These are phyloP conservation scores for Toxotes lorentzi DNA, from an alignment of 2,797 vertebrate species.

Conservation along the genomic window DNA sequence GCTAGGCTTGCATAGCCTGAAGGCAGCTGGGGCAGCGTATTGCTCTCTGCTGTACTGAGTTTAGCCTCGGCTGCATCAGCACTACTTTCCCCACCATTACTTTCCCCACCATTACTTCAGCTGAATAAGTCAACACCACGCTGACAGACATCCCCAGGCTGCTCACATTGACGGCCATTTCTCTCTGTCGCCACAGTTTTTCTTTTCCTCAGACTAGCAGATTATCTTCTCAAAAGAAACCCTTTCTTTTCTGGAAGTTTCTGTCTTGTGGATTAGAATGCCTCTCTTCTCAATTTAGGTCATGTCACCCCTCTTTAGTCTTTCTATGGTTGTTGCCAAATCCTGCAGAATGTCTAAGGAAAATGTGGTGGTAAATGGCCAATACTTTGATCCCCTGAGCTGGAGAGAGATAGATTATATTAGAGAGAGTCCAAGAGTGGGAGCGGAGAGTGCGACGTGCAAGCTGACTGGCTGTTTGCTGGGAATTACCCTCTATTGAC, in stretches of 20 bases:
- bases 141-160: conserved; percentile 54
- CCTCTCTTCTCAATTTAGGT: conserved; percentile 52
- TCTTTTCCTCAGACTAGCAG: conserved; percentile 23
- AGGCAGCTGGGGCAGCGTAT: conserved; percentile 40
- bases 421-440: conserved; percentile 26
- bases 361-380: conserved; percentile 33
- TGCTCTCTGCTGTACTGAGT: conserved; percentile 61
- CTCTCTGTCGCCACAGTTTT: neutral
- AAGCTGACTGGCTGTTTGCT: conserved; percentile 66
- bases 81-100: conserved; percentile 69
- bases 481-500: conserved; percentile 78
- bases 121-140: conserved; percentile 63
- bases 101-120: conserved; percentile 69
- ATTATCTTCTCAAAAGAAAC: conserved; percentile 50
- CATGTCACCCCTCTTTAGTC: conserved; percentile 37
- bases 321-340: conserved; percentile 21
- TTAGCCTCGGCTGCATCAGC: conserved; percentile 66
- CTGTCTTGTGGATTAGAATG: conserved; percentile 39
- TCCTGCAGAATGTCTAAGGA: conserved; percentile 43
- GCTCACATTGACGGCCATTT: conserved; percentile 34
- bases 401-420: conserved; percentile 46
- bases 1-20: conserved; percentile 53
- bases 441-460: conserved; percentile 33
- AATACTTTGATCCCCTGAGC: conserved; percentile 46
- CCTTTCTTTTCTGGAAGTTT: conserved; percentile 36